Base-by-base conservation (phyloP, 2,797 vertebrate genomes). In the Microctenopoma lineatum region DNA sequence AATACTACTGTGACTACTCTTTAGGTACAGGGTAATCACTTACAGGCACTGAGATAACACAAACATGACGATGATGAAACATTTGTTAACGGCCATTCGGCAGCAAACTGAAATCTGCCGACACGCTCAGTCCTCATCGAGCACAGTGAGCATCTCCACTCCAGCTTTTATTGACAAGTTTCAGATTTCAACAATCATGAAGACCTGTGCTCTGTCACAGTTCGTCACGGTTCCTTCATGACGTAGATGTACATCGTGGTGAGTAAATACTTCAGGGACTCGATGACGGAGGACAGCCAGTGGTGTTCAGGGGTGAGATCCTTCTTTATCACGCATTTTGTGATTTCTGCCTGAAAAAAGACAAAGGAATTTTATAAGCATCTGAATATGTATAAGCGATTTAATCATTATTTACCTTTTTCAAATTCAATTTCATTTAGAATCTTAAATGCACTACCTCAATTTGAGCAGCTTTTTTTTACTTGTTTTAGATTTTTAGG, bases 161-260 rank as follows among this genome's bases (percentile, higher is more conserved):
- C 65, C 61, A 53, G 61, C 7, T 34, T 64, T 75, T 44, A 59
- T 44, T 59, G 53, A 66, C 50, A 70, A 66, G 68, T 72, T 57
- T 41, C 69, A 75, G 75, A 60, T 61, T 51, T 48, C 2, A n/a
- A 15, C 46, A 26, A 7, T 10, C 44, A 50, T 4, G 7, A 29
- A 2, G 44, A 38, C 44, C 56, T 12, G 39, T 25, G 56, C 14
- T 4, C 42, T 0, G 3, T 44, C 47, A 46, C 0, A 0, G 0
- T 46, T 7, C 38, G 6, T 97, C 94, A 97, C 65, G 89, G 94
- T 81, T 97, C 96, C 1, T 97, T 97, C 87, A 98, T 90, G 80
- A 99, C 76, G 84, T 96, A 92, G 25, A 98, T 95, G 85, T 98
- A 96, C 62, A 96, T 63, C 0, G 96, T 93, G 60, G 97, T 98